A percentile compares a stretch with the other conserved stretches of the same genome.
Conservation (phyloP, 2,888 invertebrate species). For the Athripsodes cinereus region DNA sequence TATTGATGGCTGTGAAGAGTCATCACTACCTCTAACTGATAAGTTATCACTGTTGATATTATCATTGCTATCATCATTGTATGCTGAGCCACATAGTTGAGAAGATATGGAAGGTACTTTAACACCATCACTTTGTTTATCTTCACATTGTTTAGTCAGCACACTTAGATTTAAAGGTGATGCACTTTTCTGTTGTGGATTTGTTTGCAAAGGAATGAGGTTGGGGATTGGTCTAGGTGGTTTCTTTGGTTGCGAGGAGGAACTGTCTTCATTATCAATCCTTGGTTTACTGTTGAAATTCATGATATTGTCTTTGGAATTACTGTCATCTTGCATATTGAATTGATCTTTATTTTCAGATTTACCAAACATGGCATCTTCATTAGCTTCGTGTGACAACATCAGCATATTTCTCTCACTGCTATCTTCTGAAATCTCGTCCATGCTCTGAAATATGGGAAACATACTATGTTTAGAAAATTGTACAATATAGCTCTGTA, state of each 20-base stretch:
- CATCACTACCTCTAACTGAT: slow-evolving; percentile 21
- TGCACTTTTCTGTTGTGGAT: slow-evolving; percentile 35
- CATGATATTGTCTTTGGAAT: neutral
- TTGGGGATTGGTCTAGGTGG: slow-evolving; percentile 64
- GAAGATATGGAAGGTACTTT: neutral
- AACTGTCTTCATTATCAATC: slow-evolving; percentile 3
- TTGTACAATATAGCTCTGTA: too few species aligned
- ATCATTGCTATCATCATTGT: slow-evolving; percentile 25
- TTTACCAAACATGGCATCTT: neutral
- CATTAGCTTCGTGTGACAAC: neutral
- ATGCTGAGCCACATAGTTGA: slow-evolving; percentile 10
- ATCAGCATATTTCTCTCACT: slow-evolving; percentile 7
- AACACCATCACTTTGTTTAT: neutral
- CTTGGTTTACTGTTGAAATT: slow-evolving; percentile 1
- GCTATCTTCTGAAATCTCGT: slow-evolving; percentile 15
- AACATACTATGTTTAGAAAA: too few species aligned
- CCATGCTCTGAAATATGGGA: slow-evolving; percentile 12
- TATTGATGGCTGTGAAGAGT: slow-evolving; percentile 24
- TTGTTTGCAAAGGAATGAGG: slow-evolving; percentile 58
- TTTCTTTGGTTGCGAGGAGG: slow-evolving; percentile 32
- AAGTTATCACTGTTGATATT: slow-evolving; percentile 16
- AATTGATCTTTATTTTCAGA: neutral
- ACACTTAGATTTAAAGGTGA: slow-evolving; percentile 35
- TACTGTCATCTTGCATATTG: neutral
- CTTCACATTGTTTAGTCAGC: slow-evolving; percentile 13